Conservation (phyloP, 2,888 invertebrate genomes). For the Arge pagana region DNA sequence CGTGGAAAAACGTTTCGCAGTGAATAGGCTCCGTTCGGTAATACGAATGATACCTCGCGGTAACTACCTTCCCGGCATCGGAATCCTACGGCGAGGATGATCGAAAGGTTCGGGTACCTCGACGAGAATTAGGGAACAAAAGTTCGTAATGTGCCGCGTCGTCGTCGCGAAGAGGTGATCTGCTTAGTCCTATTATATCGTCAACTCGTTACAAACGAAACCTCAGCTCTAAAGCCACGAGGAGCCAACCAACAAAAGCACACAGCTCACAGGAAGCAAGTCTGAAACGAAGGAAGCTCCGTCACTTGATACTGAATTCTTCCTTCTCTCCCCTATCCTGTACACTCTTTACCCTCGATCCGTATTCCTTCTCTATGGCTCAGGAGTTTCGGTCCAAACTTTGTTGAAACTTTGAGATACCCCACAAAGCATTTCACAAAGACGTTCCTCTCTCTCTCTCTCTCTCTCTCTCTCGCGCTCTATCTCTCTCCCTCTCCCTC, state of each 20-base stretch:
- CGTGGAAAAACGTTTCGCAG: no score
- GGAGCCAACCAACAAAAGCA: neutral
- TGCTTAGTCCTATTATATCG: slow-evolving; percentile 21
- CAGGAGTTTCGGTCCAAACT: slow-evolving; percentile 8
- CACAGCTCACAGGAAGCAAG: slow-evolving; percentile 12
- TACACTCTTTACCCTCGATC: no score
- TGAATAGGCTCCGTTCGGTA: no score
- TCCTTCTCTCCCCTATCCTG: no score
- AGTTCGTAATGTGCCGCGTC: no score
- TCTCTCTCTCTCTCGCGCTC: neutral
- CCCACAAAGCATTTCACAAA: slow-evolving; percentile 11
- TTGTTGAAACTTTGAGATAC: slow-evolving; percentile 5
- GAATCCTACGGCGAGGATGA: no score
- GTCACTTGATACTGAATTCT: neutral
- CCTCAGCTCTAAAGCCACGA: neutral
- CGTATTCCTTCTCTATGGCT: no score
- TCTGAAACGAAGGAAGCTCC: slow-evolving; percentile 1
- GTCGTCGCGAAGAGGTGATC: neutral
- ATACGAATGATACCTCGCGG: no score
- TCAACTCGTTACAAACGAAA: slow-evolving; percentile 12
- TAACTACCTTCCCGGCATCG: no score
- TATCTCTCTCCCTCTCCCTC: no score
- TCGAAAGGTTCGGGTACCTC: no score
- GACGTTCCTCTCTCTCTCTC: neutral
- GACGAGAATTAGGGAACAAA: no score